Conservation (phyloP, 2,113 vertebrate species). For the Manacus vitellinus region DNA sequence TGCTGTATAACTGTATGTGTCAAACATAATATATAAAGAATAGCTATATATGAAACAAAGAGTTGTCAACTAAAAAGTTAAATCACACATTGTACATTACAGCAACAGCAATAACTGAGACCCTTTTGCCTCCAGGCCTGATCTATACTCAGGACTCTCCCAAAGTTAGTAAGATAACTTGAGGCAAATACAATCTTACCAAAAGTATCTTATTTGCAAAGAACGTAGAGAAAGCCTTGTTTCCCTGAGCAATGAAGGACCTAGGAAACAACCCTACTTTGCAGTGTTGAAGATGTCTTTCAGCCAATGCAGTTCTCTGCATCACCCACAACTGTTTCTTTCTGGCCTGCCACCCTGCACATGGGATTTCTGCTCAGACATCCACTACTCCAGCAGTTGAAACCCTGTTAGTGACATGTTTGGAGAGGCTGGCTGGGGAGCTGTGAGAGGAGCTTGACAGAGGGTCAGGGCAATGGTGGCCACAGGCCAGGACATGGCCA, state of each 20-base stretch:
- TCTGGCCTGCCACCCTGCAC: background rate
- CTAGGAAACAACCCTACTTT: background rate
- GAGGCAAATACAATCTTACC: background rate
- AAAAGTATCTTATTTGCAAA: background rate
- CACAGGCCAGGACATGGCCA: background rate
- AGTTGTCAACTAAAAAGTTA: background rate
- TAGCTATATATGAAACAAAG: background rate
- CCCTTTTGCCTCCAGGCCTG: background rate
- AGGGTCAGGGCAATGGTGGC: background rate
- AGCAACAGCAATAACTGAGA: background rate
- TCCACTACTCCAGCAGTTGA: background rate
- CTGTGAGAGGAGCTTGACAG: background rate
- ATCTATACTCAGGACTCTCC: background rate
- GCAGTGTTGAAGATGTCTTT: background rate
- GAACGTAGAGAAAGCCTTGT: accelerated
- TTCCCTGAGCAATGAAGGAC: background rate
- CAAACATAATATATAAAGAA: background rate
- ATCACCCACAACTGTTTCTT: background rate
- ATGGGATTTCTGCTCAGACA: background rate
- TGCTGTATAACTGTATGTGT: background rate
- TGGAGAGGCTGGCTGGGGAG: background rate
- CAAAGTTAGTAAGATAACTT: background rate
- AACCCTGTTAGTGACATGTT: background rate
- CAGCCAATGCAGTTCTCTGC: background rate
- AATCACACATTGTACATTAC: background rate